phyloP scores from a whole-genome alignment of 1,140 invertebrate genomes.

The Agrilus planipennis region DNA sequence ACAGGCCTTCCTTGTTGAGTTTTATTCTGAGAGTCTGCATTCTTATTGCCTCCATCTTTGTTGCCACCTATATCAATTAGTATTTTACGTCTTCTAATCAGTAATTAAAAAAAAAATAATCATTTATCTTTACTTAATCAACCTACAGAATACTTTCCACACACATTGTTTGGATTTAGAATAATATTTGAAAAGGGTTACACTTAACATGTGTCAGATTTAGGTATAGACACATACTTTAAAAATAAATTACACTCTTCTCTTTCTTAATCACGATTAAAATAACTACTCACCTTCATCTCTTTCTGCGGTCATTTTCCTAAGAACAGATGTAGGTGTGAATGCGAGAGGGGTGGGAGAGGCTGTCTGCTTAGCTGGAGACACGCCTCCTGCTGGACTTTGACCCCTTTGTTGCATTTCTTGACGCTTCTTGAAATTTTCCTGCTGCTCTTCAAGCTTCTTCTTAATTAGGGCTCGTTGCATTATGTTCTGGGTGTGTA shows the following conservation, averaged over 20 bases:
- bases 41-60: constrained; percentile 22
- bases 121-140: too few species aligned
- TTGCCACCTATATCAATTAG: too few species aligned
- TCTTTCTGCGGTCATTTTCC: constrained; percentile 88
- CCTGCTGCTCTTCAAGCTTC: constrained; percentile 73
- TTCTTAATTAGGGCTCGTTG: constrained; percentile 74
- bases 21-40: constrained; percentile 16
- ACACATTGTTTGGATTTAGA: too few species aligned
- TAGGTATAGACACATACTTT: too few species aligned
- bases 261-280: background rate
- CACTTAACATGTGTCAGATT: too few species aligned
- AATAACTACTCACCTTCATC: constrained; percentile 35
- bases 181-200: too few species aligned
- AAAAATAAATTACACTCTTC: background rate
- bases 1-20: constrained; percentile 36
- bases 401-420: constrained; percentile 45
- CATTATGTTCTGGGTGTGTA: constrained; percentile 71
- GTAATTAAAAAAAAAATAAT: too few species aligned
- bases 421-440: constrained; percentile 67
- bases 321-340: constrained; percentile 76
- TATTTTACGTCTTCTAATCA: too few species aligned
- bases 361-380: constrained; percentile 32
- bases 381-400: constrained; percentile 18
- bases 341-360: constrained; percentile 64
- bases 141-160: too few species aligned